Evolutionary conservation across 2,888 invertebrate genomes (phyloP), one percentile per base, ranked within the genome.

Genomic region (Hyles lineata): DNA sequence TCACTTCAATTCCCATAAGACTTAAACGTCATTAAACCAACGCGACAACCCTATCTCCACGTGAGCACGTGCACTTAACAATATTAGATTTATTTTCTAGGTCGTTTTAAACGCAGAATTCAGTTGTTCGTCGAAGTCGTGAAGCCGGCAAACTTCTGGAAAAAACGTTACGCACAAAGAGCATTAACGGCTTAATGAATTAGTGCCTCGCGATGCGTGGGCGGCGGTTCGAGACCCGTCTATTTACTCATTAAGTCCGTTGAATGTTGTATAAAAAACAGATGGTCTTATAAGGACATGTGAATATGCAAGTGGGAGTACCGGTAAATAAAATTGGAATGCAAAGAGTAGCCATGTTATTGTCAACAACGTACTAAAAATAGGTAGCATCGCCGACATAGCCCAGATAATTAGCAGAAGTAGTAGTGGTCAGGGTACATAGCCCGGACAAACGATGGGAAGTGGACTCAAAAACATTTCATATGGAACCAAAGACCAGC

Each of bases 161-260:
- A 60, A 59, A 67, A 43, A 67, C 67, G 21, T 67, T n/a, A 67
- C 63, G 15, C 63, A 35, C 63, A 63, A 21, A 67, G 21, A 35
- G n/a, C 50, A 32, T 62, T 29, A 63, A n/a, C 35, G 50, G 67
- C 67, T 67, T 67, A 23, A 67, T 67, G 23, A 67, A 50, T 67
- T 23, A 50, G 23, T 35, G 43, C 35, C 43, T 23, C 17, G 17
- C 43, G 8, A 23, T 50, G 43, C 23, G 43, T 55, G 15, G 55
- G 55, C 55, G 67, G 43, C 50, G 67, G 21, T 67, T 67, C 43
- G n/a, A 5, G 43, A 67, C 63, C n/a, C 55, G 55, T 43, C 11
- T 21, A 11, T 43, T 43, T 67, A 11, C 8, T 43, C 4, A 35
- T 63, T 63, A 15, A 21, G 19, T 43, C 8, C 21, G 21, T 35